Percentiles rank a stretch among this genome's conserved stretches.
Conservation (phyloP, 2,113 vertebrate genomes). For the Pachypanchax playfairii region DNA sequence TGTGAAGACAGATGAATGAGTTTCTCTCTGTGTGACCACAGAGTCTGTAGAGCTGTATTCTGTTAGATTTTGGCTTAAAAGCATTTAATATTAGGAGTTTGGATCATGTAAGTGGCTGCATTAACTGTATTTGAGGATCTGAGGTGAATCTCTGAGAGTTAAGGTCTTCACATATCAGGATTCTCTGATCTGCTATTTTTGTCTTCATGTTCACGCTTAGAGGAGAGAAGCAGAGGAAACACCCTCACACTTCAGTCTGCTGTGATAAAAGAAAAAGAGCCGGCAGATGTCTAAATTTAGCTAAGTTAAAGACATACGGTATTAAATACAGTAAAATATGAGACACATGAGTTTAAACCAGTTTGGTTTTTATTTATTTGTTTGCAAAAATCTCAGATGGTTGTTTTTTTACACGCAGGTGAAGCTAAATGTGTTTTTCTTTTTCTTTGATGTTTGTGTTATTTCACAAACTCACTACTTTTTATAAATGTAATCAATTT, state of each 20-base stretch:
- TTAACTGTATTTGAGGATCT: slow-evolving; percentile 19
- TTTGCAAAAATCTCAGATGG: too few species aligned
- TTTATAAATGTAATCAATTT: too few species aligned
- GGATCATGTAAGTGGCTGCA: slow-evolving; percentile 30
- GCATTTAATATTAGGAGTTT: not conserved
- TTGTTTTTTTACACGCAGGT: too few species aligned
- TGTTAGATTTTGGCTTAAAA: not conserved
- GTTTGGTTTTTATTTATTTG: too few species aligned
- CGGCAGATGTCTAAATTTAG: not conserved
- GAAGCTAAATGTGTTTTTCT: too few species aligned
- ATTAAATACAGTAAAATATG: too few species aligned
- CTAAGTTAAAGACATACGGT: not conserved
- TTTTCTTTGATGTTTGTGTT: too few species aligned
- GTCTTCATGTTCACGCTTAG: slow-evolving; percentile 30
- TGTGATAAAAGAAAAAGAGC: slow-evolving; percentile 7
- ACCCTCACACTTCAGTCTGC: slow-evolving; percentile 62
- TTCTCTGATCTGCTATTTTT: slow-evolving; percentile 59
- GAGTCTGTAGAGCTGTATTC: not conserved
- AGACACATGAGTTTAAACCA: too few species aligned
- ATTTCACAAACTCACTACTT: too few species aligned
- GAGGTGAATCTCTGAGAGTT: slow-evolving; percentile 20
- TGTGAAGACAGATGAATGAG: slow-evolving; percentile 1
- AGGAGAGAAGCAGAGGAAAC: slow-evolving; percentile 62
- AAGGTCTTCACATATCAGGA: slow-evolving; percentile 50
- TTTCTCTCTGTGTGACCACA: not conserved